These are phyloP conservation scores for Pseudois nayaur DNA, from an alignment of 2,113 vertebrate genomes.

Conservation along the genomic window DNA sequence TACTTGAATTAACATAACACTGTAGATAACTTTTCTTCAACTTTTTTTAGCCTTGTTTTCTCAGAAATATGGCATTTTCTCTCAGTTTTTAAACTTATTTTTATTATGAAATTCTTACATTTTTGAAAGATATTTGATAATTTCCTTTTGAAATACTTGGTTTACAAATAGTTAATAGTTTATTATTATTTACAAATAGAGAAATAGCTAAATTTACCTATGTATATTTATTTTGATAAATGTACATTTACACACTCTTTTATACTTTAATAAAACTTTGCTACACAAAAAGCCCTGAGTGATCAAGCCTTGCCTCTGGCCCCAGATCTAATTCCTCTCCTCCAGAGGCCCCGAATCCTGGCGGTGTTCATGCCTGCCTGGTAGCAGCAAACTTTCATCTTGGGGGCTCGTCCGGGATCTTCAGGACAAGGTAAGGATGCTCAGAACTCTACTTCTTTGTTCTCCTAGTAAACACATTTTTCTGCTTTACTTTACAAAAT, in stretches of 20 bases:
- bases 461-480: not conserved
- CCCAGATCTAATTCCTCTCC: not conserved
- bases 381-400: not conserved
- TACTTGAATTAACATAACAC: not conserved
- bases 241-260: not conserved
- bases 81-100: not conserved
- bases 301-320: not conserved
- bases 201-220: not conserved
- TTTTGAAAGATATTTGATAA: not conserved
- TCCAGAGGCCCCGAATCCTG: not conserved
- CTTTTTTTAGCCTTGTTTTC: not conserved
- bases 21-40: not conserved
- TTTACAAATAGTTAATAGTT: not conserved
- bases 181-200: not conserved
- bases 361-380: accelerated
- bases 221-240: not conserved
- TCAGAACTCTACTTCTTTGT: not conserved
- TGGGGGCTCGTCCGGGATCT: not conserved
- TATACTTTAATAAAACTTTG: not conserved
- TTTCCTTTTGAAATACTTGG: not conserved
- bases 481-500: not conserved
- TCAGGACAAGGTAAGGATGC: not conserved
- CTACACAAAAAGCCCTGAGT: not conserved
- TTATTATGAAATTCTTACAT: not conserved
- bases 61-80: not conserved